Evolutionary conservation across 2,113 vertebrate genomes (phyloP), one percentile per base, ranked within the genome.

Genomic region (Sisor rabdophorus): DNA sequence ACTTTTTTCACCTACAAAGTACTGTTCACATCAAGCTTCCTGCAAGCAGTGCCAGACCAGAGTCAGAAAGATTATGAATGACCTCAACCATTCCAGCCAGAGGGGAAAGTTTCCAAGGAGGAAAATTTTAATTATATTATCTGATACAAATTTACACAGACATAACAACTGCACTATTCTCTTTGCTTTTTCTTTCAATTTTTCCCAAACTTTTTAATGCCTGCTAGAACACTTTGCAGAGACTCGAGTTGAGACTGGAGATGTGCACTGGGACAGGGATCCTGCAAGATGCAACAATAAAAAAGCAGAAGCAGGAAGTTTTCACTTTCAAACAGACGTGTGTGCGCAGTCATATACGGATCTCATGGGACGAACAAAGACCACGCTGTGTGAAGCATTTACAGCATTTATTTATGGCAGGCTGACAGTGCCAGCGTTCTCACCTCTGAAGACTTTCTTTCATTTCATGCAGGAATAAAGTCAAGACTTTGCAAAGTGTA

Each of bases 361-460:
- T 44, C 64, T 68, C 64, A 2, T 3, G 44, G 64, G 64, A 68
- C n/a, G 26, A 68, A 68, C 64, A 19, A 68, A 68, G 9, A 50
- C 64, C 64, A 50, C 10, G 3, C 12, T 28, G 64, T 28, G 64
- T 68, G 44, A 68, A 24, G 64, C 64, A 68, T 68, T 68, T 68
- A 50, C 44, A 50, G 15, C 64, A 0, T 68, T 50, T 68, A 48
- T 68, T 68, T 68, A 68, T 68, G 64, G 17, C 44, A 50, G 17
- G 7, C 64, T 26, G 22, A 68, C 44, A 68, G 22, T 68, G n/a
- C 22, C 44, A 26, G 44, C 44, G 50, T 26, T 68, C 26, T 15
- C 17, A 26, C 8, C 44, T 28, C 44, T 11, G 15, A 48, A 50
- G n/a, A 16, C 2, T 2, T 11, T 7, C 40, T 13, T 11, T 36